phyloP scores from a whole-genome alignment of 2,797 vertebrate species.

The Choloepus didactylus region DNA sequence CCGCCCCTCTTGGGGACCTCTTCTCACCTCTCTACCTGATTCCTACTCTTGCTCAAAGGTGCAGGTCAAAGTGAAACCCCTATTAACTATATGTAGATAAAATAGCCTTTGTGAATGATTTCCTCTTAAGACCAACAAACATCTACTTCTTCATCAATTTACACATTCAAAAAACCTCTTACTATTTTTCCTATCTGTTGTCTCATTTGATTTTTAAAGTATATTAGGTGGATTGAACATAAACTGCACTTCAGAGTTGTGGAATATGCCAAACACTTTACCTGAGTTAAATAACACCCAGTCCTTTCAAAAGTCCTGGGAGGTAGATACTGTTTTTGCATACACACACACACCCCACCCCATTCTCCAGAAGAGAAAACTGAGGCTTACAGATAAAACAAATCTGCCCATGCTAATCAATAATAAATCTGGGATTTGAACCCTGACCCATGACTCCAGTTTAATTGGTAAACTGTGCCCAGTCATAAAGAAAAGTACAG shows the following conservation, averaged over 20 bases:
- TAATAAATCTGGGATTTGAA: neutral
- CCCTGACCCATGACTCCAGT: neutral
- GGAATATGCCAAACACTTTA: neutral
- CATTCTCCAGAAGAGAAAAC: constrained; percentile 29
- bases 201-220: constrained; percentile 49
- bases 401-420: neutral
- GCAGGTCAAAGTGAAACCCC: neutral
- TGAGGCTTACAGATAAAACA: constrained; percentile 4
- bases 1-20: neutral
- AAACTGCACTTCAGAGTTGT: neutral
- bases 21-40: neutral
- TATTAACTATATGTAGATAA: neutral
- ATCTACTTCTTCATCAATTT: constrained; percentile 40
- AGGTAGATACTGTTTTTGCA: neutral
- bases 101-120: constrained; percentile 22
- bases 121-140: constrained; percentile 57
- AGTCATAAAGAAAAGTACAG: neutral
- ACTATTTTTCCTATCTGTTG: constrained; percentile 38
- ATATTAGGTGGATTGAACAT: constrained; percentile 1
- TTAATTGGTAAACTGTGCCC: neutral
- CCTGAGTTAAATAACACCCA: neutral
- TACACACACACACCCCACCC: too few species aligned
- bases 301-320: constrained; percentile 3
- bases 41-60: neutral
- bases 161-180: constrained; percentile 50